A percentile compares a stretch with the other conserved stretches of the same genome.
phyloP scores from a whole-genome alignment of 2,888 invertebrate species.

The Ommatoiulus sabulosus region DNA sequence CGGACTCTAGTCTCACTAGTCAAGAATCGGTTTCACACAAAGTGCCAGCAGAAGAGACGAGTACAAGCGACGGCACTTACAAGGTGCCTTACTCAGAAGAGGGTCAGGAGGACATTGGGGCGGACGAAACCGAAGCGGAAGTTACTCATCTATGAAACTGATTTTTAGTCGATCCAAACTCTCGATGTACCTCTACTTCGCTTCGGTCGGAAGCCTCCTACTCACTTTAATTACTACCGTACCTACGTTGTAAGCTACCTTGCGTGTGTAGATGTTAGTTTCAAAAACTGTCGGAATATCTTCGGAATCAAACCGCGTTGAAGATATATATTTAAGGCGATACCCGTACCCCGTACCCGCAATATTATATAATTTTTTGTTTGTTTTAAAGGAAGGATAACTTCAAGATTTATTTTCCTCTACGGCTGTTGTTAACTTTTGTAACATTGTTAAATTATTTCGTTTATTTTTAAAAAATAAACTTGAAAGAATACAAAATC shows the following conservation, averaged over 20 bases:
- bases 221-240: conserved; percentile 35
- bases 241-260: conserved; percentile 7
- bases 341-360: too few relatives aligned
- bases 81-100: background rate
- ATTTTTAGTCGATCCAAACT: conserved; percentile 15
- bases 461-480: too few relatives aligned
- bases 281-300: background rate
- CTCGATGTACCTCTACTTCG: background rate
- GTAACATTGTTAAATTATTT: too few relatives aligned
- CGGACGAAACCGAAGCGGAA: conserved; percentile 22
- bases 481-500: too few relatives aligned
- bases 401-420: background rate
- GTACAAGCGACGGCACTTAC: conserved; percentile 17
- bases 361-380: too few relatives aligned
- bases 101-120: background rate
- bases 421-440: too few relatives aligned
- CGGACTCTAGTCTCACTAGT: conserved; percentile 57
- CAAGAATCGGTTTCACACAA: conserved; percentile 58
- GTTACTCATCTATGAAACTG: conserved; percentile 50
- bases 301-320: too few relatives aligned
- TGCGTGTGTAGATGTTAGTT: background rate
- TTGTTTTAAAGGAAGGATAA: background rate
- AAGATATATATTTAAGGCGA: too few relatives aligned
- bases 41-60: conserved; percentile 16
- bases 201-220: background rate